Conservation (phyloP, 2,888 invertebrate genomes). For the Dolomedes plantarius region DNA sequence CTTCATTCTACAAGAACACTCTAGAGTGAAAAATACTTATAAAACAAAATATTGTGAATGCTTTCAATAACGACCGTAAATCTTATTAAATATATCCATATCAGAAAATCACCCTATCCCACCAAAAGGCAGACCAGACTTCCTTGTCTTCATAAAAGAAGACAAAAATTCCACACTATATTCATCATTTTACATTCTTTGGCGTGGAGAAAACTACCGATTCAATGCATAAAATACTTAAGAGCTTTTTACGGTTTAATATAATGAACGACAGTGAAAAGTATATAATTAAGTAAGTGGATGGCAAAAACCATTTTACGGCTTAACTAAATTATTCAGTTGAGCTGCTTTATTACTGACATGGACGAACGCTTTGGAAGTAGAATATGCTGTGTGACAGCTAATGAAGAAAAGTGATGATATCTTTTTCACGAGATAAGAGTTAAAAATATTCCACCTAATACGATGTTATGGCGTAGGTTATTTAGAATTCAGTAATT, state of each 20-base stretch:
- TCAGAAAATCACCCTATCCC: too few species aligned
- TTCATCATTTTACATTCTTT: too few species aligned
- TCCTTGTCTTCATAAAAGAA: too few species aligned
- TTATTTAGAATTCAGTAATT: conserved; percentile 6
- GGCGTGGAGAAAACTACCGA: background rate
- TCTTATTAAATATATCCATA: too few species aligned
- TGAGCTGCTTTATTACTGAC: conserved; percentile 16
- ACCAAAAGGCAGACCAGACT: too few species aligned
- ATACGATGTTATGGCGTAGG: background rate
- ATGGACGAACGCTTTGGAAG: background rate
- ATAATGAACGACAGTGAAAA: background rate
- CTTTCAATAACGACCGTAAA: too few species aligned
- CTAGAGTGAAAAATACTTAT: too few species aligned
- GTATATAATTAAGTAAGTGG: conserved; percentile 12
- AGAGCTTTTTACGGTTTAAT: background rate
- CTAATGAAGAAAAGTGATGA: conserved; percentile 9
- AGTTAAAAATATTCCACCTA: background rate
- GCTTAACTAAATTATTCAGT: conserved; percentile 12
- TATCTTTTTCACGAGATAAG: background rate
- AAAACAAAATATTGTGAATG: too few species aligned
- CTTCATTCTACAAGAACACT: too few species aligned
- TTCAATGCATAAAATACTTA: background rate
- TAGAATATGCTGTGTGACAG: background rate
- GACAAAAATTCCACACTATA: too few species aligned
- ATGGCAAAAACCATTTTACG: conserved; percentile 7